Conservation (phyloP, 2,797 vertebrate genomes). For the Erpetoichthys calabaricus region DNA sequence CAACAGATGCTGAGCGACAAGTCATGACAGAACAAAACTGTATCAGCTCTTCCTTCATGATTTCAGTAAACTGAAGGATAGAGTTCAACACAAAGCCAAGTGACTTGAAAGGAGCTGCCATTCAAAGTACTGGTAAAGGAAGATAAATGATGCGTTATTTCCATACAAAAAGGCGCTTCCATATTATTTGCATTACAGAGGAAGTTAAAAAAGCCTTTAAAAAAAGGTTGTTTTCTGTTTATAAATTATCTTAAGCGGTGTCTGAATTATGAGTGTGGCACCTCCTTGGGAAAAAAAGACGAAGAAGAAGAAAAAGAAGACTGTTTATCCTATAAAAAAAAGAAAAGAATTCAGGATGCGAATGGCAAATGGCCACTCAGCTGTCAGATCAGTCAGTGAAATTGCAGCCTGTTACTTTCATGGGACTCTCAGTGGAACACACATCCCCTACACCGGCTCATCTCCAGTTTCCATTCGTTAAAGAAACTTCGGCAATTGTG, state of each 20-base stretch:
- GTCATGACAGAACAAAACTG: slow-evolving; percentile 2
- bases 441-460: no score
- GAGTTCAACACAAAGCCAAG: not conserved
- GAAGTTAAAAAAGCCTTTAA: not conserved
- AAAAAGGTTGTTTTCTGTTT: slow-evolving; percentile 1
- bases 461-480: no score
- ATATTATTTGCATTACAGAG: slow-evolving; percentile 3
- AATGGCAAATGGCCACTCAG: not conserved
- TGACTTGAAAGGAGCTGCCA: slow-evolving; percentile 3
- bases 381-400: slow-evolving; percentile 1
- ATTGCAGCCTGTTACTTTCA: not conserved
- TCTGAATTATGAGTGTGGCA: no score
- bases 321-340: not conserved
- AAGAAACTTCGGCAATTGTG: no score
- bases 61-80: not conserved
- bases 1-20: not conserved
- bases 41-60: not conserved
- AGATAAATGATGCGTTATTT: slow-evolving; percentile 3
- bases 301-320: no score
- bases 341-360: not conserved
- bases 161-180: slow-evolving; percentile 1
- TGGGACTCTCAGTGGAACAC: not conserved
- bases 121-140: not conserved
- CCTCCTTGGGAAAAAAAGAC: no score
- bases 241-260: not conserved